These are phyloP conservation scores for Drymonia ruficornis DNA, from an alignment of 2,888 invertebrate genomes.

Conservation along the genomic window DNA sequence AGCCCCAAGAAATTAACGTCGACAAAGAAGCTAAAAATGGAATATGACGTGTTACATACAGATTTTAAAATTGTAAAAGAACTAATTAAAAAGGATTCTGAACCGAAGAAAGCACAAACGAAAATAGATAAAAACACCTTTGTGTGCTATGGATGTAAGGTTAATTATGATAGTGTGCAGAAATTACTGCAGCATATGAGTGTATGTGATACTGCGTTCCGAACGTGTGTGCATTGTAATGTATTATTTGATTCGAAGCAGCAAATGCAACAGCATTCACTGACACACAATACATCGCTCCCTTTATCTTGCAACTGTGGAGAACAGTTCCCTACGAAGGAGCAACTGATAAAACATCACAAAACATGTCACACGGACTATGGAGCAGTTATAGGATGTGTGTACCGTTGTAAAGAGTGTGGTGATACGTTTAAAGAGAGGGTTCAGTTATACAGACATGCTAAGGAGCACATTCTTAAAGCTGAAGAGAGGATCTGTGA, in stretches of 20 bases:
- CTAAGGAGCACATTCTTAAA: slow-evolving; percentile 64
- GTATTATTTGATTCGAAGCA: slow-evolving; percentile 68
- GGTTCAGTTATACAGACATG: slow-evolving; percentile 69
- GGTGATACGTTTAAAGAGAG: slow-evolving; percentile 64
- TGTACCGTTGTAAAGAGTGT: slow-evolving; percentile 74
- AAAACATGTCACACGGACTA: slow-evolving; percentile 62
- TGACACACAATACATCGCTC: slow-evolving; percentile 48
- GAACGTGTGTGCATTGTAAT: slow-evolving; percentile 70
- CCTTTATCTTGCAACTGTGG: slow-evolving; percentile 63
- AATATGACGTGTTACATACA: slow-evolving; percentile 71
- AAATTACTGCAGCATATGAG: slow-evolving; percentile 70
- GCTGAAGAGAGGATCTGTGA: slow-evolving; percentile 64
- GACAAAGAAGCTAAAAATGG: slow-evolving; percentile 48
- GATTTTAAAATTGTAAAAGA: slow-evolving; percentile 71
- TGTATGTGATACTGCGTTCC: slow-evolving; percentile 63
- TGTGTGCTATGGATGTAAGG: slow-evolving; percentile 71
- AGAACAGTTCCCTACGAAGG: slow-evolving; percentile 57
- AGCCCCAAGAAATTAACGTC: slow-evolving; percentile 69
- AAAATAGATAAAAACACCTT: slow-evolving; percentile 46
- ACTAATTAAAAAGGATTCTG: slow-evolving; percentile 60
- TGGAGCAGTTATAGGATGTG: slow-evolving; percentile 53
- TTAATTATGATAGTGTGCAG: slow-evolving; percentile 58
- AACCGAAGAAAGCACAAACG: slow-evolving; percentile 41
- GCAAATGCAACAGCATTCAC: slow-evolving; percentile 68
- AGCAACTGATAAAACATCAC: slow-evolving; percentile 59